Percentiles rank a stretch among this genome's conserved stretches.
Conservation (phyloP, 2,888 invertebrate genomes). For the Chymomyza amoena region DNA sequence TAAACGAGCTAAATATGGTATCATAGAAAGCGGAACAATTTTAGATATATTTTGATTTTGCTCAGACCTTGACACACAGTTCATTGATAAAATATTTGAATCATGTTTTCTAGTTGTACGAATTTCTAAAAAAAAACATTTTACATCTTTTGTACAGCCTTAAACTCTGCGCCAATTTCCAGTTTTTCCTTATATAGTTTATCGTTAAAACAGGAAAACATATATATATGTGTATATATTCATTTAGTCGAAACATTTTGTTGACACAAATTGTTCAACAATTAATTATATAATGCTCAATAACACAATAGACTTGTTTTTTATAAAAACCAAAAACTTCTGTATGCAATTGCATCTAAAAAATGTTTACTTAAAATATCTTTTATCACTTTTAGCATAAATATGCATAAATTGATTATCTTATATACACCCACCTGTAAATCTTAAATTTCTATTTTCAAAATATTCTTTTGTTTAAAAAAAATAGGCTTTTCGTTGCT, state of each 20-base stretch:
- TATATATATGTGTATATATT: too few species aligned
- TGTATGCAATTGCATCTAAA: neutral
- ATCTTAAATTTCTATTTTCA: slow-evolving; percentile 42
- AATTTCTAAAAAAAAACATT: neutral
- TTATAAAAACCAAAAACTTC: neutral
- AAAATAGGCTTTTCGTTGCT: slow-evolving; percentile 1
- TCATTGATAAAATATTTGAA: neutral
- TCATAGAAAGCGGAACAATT: neutral
- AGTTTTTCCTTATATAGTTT: neutral
- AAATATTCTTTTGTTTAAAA: slow-evolving; percentile 24
- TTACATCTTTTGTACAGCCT: neutral
- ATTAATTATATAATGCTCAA: slow-evolving; percentile 49
- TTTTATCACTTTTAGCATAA: neutral
- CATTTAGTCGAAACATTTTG: slow-evolving; percentile 17
- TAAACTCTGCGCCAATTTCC: neutral
- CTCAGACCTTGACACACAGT: neutral
- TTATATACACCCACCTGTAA: slow-evolving; percentile 61
- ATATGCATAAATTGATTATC: neutral
- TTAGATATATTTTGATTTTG: neutral
- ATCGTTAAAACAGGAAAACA: neutral
- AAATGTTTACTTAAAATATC: neutral
- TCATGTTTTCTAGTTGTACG: neutral
- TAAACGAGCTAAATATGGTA: too few species aligned
- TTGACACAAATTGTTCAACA: slow-evolving; percentile 43
- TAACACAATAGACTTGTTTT: slow-evolving; percentile 48